Conservation (phyloP, 1,140 invertebrate genomes). For the Heliothis virescens region DNA sequence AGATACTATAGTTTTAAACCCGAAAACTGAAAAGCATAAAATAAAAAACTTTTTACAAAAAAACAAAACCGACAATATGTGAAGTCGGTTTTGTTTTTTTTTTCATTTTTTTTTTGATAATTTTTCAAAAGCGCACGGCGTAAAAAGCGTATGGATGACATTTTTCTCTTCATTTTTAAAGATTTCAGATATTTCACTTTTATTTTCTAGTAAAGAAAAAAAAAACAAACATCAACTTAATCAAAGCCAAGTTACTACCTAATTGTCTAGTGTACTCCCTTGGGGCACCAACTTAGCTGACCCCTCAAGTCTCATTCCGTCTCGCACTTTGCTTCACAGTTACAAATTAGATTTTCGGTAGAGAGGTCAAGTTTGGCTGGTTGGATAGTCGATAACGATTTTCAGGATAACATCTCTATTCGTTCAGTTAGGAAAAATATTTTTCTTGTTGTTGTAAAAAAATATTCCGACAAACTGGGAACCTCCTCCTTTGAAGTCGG, state of each 20-base stretch:
- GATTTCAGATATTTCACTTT: too few relatives aligned
- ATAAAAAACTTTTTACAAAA: too few relatives aligned
- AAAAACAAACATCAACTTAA: background rate
- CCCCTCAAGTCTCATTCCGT: background rate
- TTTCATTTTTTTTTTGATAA: too few relatives aligned
- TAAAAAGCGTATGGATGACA: too few relatives aligned
- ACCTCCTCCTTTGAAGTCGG: too few relatives aligned
- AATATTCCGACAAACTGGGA: too few relatives aligned
- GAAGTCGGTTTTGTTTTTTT: too few relatives aligned
- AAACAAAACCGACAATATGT: too few relatives aligned
- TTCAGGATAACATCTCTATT: background rate
- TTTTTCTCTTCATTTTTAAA: too few relatives aligned
- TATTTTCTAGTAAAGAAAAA: background rate
- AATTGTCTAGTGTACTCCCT: background rate
- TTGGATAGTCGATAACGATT: background rate
- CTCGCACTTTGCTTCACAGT: background rate
- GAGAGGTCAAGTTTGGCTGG: background rate
- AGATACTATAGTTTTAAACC: too few relatives aligned
- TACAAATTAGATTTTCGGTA: background rate
- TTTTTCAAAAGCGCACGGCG: too few relatives aligned
- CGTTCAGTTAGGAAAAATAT: background rate
- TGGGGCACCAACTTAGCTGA: slow-evolving; percentile 12
- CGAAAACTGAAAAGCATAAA: too few relatives aligned
- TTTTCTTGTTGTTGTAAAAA: background rate
- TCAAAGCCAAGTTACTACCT: background rate